These are phyloP conservation scores for Hypsopygia costalis DNA, from an alignment of 2,888 invertebrate species.

Conservation along the genomic window DNA sequence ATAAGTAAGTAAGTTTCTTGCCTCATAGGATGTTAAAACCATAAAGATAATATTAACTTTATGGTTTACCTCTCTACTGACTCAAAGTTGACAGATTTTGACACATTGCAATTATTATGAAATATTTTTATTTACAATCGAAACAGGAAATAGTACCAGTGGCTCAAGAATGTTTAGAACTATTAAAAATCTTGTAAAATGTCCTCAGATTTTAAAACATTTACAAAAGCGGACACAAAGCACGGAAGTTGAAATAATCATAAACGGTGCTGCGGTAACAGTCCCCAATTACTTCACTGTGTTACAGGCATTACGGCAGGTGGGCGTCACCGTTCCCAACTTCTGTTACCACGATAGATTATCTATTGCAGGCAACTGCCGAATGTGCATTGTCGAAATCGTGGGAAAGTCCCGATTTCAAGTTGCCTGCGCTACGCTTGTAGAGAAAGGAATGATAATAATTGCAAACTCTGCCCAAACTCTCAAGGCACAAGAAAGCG, in stretches of 20 bases:
- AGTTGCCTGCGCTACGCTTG: slow-evolving; percentile 99
- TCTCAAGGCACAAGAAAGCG: slow-evolving; percentile 83
- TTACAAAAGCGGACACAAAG: slow-evolving; percentile 20
- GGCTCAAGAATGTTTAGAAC: slow-evolving; percentile 35
- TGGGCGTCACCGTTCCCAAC: slow-evolving; percentile 84
- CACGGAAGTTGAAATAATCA: slow-evolving; percentile 85
- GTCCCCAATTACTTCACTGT: slow-evolving; percentile 98
- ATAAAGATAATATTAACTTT: too few species aligned
- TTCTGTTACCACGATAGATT: slow-evolving; percentile 99
- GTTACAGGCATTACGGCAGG: slow-evolving; percentile 81
- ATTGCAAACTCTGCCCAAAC: slow-evolving; percentile 96
- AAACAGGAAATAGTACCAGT: too few species aligned
- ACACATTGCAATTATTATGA: too few species aligned
- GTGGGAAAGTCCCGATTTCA: slow-evolving; percentile 98
- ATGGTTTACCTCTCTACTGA: too few species aligned
- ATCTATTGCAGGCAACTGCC: slow-evolving; percentile 98
- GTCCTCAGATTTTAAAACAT: slow-evolving; percentile 20
- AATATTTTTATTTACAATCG: too few species aligned
- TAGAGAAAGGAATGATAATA: slow-evolving; percentile 97
- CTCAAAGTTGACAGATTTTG: too few species aligned
- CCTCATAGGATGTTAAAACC: too few species aligned
- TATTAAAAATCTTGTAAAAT: slow-evolving; percentile 29
- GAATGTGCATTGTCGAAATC: slow-evolving; percentile 99
- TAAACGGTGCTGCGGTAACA: slow-evolving; percentile 94
- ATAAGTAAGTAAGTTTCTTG: too few species aligned